Percentiles rank a stretch among this genome's conserved stretches.
phyloP scores from a whole-genome alignment of 2,113 vertebrate genomes.

The Odontesthes bonariensis region DNA sequence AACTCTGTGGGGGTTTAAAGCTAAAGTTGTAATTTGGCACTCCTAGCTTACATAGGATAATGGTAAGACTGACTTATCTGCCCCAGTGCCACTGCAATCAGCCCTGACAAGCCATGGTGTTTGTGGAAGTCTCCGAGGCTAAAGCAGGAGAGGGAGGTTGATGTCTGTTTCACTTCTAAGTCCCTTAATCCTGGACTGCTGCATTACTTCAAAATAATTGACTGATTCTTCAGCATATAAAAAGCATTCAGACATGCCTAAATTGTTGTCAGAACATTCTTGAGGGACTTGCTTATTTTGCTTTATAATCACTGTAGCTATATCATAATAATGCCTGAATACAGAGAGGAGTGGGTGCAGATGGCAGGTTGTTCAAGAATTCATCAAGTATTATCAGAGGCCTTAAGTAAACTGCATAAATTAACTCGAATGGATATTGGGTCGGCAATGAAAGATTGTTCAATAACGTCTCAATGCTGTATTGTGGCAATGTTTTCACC shows the following conservation, averaged over 20 bases:
- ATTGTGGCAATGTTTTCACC: conserved; percentile 52
- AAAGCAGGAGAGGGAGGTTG: conserved; percentile 21
- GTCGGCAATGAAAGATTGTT: conserved; percentile 9
- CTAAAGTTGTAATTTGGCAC: conserved; percentile 77
- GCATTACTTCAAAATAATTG: conserved; percentile 68
- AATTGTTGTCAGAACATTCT: conserved; percentile 42
- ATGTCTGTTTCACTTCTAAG: conserved; percentile 55
- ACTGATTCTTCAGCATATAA: conserved; percentile 66
- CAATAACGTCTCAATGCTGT: conserved; percentile 52
- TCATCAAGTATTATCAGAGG: conserved; percentile 31
- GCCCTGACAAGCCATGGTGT: conserved; percentile 63
- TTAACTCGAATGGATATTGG: conserved; percentile 37
- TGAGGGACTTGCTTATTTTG: conserved; percentile 22
- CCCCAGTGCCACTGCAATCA: conserved; percentile 70
- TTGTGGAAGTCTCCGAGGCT: conserved; percentile 64
- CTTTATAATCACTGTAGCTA: conserved; percentile 4
- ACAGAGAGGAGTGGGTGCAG: background rate
- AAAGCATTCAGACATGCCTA: conserved; percentile 59
- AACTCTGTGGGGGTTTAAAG: conserved; percentile 68
- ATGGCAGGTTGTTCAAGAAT: conserved; percentile 8
- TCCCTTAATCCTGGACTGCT: conserved; percentile 73
- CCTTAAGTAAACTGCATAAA: conserved; percentile 25
- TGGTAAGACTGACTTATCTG: conserved; percentile 78
- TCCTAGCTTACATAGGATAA: conserved; percentile 75
- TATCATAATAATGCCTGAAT: conserved; percentile 22